Evolutionary conservation across 35 echinoderm and acorn worm genomes (phyloP).

Genomic region (Strongylocentrotus purpuratus): DNA sequence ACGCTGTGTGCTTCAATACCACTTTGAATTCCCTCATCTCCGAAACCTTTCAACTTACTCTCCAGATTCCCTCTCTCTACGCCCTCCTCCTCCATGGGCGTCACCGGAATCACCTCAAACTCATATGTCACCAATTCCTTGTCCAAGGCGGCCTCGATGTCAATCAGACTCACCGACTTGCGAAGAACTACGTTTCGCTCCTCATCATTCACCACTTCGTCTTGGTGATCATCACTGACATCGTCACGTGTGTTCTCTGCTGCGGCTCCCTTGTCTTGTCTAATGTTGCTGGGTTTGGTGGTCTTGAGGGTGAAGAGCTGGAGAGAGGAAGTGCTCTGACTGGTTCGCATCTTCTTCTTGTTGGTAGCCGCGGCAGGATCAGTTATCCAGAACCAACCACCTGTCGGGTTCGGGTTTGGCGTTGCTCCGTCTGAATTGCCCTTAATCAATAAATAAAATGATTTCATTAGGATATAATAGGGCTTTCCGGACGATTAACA

Average conservation of each 20-base stretch:
- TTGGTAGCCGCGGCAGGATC: not conserved
- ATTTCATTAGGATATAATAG: too few species aligned
- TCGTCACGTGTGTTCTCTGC: not conserved
- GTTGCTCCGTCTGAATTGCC: not conserved
- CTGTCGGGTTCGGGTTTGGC: not conserved
- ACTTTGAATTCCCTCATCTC: not conserved
- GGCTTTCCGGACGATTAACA: too few species aligned
- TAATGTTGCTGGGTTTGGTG: not conserved
- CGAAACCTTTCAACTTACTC: not conserved
- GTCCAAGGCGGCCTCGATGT: not conserved
- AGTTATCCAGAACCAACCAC: slow-evolving; percentile 38
- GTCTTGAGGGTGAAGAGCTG: slow-evolving; percentile 41
- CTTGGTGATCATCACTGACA: not conserved
- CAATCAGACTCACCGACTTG: not conserved
- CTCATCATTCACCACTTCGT: not conserved
- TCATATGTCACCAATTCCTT: not conserved
- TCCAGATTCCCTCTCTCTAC: not conserved
- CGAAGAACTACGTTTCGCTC: not conserved
- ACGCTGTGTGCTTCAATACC: not conserved
- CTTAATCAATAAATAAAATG: not conserved
- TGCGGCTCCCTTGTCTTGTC: not conserved
- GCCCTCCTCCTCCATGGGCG: not conserved
- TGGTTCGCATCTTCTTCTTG: slow-evolving; percentile 21
- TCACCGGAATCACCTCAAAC: not conserved
- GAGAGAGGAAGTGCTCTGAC: slow-evolving; percentile 19